phyloP scores from a whole-genome alignment of 2,113 vertebrate genomes.

The Otus sunia region DNA sequence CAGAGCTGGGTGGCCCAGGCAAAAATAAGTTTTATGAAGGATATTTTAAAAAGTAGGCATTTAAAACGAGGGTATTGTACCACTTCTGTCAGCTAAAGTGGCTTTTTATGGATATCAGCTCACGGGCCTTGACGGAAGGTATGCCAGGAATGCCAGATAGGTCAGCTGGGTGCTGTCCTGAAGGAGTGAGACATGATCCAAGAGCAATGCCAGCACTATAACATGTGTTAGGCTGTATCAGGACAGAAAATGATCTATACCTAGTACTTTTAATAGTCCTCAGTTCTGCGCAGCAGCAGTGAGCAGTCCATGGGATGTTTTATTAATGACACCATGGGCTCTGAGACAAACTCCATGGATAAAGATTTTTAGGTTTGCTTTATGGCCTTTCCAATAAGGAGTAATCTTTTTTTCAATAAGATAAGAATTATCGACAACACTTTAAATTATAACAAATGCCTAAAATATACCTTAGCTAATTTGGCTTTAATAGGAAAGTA shows the following conservation, averaged over 20 bases:
- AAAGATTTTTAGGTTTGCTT: constrained; percentile 39
- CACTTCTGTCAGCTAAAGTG: constrained; percentile 23
- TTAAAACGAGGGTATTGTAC: neutral
- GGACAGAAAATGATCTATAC: constrained; percentile 5
- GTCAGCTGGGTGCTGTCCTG: constrained; percentile 17
- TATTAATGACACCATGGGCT: neutral
- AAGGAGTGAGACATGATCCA: constrained; percentile 5
- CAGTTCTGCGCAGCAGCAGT: neutral
- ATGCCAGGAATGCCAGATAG: constrained; percentile 51
- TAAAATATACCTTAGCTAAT: constrained; percentile 12
- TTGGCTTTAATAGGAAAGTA: neutral
- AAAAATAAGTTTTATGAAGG: neutral
- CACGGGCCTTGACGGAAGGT: neutral
- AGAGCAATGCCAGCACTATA: neutral
- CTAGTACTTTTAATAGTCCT: neutral
- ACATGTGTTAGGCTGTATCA: neutral
- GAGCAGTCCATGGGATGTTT: neutral
- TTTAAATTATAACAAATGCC: constrained; percentile 13
- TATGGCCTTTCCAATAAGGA: neutral
- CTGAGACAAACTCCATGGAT: neutral
- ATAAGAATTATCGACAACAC: neutral
- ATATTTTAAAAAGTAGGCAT: neutral
- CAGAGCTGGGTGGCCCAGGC: neutral
- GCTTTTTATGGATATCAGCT: constrained; percentile 48
- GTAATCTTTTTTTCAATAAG: neutral